A percentile compares a stretch with the other conserved stretches of the same genome.
Conservation (phyloP, 2,113 vertebrate species). For the Prunella himalayana region DNA sequence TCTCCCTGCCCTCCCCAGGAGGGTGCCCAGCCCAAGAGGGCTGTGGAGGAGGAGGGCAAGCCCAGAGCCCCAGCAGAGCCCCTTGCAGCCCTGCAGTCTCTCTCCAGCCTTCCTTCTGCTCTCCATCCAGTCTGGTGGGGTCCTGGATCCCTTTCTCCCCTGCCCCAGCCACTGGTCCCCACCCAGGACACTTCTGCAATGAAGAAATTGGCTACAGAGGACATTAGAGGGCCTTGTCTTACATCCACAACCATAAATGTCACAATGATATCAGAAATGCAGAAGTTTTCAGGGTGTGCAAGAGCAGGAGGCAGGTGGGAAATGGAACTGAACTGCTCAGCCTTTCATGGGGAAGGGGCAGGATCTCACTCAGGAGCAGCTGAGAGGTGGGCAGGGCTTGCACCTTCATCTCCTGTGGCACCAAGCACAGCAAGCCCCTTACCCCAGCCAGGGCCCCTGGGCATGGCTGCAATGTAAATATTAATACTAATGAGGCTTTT, state of each 20-base stretch:
- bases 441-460: background rate
- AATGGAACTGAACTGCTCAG: background rate
- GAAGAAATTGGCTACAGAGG: background rate
- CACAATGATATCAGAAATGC: background rate
- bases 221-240: background rate
- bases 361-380: background rate
- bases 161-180: background rate
- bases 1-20: background rate
- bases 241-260: background rate
- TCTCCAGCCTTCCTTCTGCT: background rate
- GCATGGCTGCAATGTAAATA: background rate
- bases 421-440: background rate
- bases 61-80: background rate
- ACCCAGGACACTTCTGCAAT: background rate
- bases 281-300: background rate
- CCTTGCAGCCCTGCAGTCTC: background rate
- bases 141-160: background rate
- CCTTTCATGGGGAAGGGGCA: background rate
- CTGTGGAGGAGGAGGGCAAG: background rate
- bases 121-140: background rate
- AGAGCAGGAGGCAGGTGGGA: background rate
- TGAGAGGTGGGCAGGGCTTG: background rate
- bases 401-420: background rate
- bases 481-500: background rate
- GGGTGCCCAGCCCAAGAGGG: background rate